phyloP scores from a whole-genome alignment of 2,113 vertebrate genomes.

The Hirundichthys speculiger region DNA sequence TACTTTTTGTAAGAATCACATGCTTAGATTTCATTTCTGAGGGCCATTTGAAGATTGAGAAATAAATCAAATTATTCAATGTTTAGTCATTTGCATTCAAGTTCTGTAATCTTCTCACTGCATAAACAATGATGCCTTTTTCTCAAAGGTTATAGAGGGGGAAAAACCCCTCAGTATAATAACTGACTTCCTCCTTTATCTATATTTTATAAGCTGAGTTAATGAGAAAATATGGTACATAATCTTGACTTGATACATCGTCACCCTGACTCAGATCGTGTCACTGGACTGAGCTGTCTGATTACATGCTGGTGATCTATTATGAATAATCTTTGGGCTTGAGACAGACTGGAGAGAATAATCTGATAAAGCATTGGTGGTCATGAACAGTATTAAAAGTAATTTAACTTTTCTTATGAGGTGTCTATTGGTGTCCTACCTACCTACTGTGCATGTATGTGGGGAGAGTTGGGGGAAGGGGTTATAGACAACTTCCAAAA shows the following conservation, averaged over 20 bases:
- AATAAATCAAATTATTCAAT: conserved; percentile 9
- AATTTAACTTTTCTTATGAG: too few relatives aligned
- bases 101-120: conserved; percentile 34
- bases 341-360: not conserved
- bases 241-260: conserved; percentile 24
- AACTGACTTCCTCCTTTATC: conserved; percentile 32
- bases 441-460: too few relatives aligned
- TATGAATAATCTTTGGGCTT: conserved; percentile 5
- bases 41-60: conserved; percentile 11
- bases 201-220: conserved; percentile 29
- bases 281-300: conserved; percentile 17
- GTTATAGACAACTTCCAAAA: conserved; percentile 44
- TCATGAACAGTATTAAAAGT: too few relatives aligned
- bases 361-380: conserved; percentile 19
- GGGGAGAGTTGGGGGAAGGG: too few relatives aligned
- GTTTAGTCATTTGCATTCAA: conserved; percentile 39
- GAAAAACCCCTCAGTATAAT: conserved; percentile 28
- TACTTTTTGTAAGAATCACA: conserved; percentile 2
- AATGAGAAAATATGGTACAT: conserved; percentile 29
- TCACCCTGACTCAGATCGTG: conserved; percentile 7
- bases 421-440: too few relatives aligned
- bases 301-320: conserved; percentile 18
- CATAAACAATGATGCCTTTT: conserved; percentile 22
- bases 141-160: conserved; percentile 10
- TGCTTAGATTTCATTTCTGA: not conserved